These are phyloP conservation scores for Crotophaga sulcirostris DNA, from an alignment of 2,113 vertebrate genomes.

Conservation along the genomic window DNA sequence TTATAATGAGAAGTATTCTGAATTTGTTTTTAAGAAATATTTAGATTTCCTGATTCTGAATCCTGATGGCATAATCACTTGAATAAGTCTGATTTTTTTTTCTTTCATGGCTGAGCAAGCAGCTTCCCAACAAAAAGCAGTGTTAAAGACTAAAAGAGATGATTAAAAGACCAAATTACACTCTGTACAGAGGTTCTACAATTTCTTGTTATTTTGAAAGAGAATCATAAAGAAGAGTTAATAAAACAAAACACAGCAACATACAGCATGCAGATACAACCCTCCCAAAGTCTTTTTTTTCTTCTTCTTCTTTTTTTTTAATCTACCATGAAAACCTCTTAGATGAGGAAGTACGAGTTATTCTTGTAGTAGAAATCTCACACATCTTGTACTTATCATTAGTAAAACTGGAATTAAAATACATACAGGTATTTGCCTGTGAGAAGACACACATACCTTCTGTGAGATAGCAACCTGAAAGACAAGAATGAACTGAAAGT, in stretches of 20 bases:
- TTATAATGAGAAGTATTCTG: not conserved
- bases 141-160: not conserved
- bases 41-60: not conserved
- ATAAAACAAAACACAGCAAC: not conserved
- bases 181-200: not conserved
- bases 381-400: not conserved
- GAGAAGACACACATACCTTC: conserved; percentile 41
- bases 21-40: not conserved
- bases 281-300: not conserved
- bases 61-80: not conserved
- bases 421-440: not conserved
- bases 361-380: not conserved
- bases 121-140: not conserved
- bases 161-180: not conserved
- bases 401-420: not conserved
- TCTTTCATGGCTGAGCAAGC: not conserved
- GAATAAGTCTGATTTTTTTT: not conserved
- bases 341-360: not conserved
- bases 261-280: not conserved
- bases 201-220: not conserved
- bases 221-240: not conserved
- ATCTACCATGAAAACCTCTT: not conserved
- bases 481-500: conserved; percentile 3
- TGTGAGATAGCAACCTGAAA: conserved; percentile 37
- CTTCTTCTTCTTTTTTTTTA: not conserved